Percentiles rank a stretch among this genome's conserved stretches.
These are phyloP conservation scores for Morelia viridis DNA, from an alignment of 2,797 vertebrate species.

Conservation along the genomic window DNA sequence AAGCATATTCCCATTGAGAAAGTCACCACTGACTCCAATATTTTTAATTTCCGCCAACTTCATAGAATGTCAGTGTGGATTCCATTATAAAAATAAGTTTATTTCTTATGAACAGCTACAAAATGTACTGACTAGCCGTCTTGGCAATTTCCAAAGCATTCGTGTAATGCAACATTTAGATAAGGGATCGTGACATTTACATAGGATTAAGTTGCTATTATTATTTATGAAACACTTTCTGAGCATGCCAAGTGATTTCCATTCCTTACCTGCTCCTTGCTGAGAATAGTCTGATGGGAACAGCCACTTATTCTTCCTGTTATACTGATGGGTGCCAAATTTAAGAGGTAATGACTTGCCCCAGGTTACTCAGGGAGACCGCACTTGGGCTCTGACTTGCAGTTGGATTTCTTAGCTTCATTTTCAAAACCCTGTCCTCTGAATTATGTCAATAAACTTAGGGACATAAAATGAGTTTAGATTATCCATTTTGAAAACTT, in stretches of 20 bases:
- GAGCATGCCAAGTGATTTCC: conserved; percentile 28
- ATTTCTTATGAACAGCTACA: not conserved
- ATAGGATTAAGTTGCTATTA: conserved; percentile 40
- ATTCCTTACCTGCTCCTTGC: conserved; percentile 27
- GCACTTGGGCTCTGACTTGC: conserved; percentile 2
- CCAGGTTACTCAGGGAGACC: conserved; percentile 12
- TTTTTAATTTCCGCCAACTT: not conserved
- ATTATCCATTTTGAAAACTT: conserved; percentile 27
- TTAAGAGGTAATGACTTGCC: conserved; percentile 18
- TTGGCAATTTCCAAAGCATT: conserved; percentile 19
- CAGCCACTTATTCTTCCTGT: conserved; percentile 25
- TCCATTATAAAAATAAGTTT: not conserved
- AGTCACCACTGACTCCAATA: not conserved
- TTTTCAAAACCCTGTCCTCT: conserved; percentile 16
- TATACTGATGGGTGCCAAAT: conserved; percentile 33
- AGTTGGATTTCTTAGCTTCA: conserved; percentile 20
- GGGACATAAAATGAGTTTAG: conserved; percentile 7
- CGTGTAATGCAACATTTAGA: conserved; percentile 31
- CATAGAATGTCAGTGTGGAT: not conserved
- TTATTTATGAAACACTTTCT: conserved; percentile 29
- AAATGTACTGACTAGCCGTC: not conserved
- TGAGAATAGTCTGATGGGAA: conserved; percentile 16
- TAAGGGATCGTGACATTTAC: conserved; percentile 38
- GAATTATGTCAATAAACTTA: conserved; percentile 11
- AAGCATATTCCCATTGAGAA: not conserved